Evolutionary conservation across 1,140 invertebrate genomes (phyloP), one percentile per base, ranked within the genome.

Genomic region (Bombus terrestris): DNA sequence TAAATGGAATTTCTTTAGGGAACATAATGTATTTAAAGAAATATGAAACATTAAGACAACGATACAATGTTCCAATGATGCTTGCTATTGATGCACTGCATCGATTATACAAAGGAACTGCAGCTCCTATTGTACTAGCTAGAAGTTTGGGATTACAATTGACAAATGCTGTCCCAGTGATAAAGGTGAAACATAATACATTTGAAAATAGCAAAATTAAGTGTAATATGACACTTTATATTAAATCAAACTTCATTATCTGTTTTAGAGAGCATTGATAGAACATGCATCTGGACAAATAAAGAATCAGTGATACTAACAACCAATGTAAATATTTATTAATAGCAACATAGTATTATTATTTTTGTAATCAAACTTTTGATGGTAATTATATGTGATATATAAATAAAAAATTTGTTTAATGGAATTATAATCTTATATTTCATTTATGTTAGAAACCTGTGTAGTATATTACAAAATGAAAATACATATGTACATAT

Each of bases 61-160:
- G 97, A 53, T 97, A 98, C 91, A 99, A 99, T 94, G 95, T 99
- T 35, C 98, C 98, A 6, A 97, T 98, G 0, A 98, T 99, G 96
- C 92, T 98, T 1, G 97, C 97, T 3, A 97, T 99, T 10, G 98
- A 99, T 94, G 97, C 97, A 13, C 95, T 99, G 39, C 97, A 99
- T 89, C 95, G 97, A 66, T 95, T 99, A 1, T 99, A 99, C 93
- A 96, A 96, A 86, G 97, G 97, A 18, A 96, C 97, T 53, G 96
- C 97, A 35, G 95, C 97, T 71, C 98, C 98, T 1, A 86, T 98
- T 43, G 98, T 99, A 18, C 93, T 99, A 1, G 92, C 97, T 0
- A 95, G 99, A 86, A 98, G 98, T 93, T 90, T 99, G 10, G 99
- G 99, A 6, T 93, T 99, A 35, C 97, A 99, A 93, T 90, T 98